These are phyloP conservation scores for Nematostella vectensis DNA, from an alignment of 92 coral and sea anemone species.

Conservation along the genomic window DNA sequence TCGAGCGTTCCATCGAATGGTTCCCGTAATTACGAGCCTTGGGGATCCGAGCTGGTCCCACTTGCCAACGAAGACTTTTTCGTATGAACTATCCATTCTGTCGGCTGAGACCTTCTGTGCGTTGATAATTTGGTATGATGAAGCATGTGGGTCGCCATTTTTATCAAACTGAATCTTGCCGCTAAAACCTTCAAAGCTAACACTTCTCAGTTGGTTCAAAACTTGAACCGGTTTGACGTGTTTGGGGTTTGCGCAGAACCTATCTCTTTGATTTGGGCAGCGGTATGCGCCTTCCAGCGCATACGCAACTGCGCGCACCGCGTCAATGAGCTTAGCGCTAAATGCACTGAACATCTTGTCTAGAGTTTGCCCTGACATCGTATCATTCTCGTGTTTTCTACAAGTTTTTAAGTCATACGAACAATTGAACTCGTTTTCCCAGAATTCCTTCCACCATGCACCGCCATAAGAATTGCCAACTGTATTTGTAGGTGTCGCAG, in stretches of 20 bases:
- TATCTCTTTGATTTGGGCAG: slow-evolving; percentile 30
- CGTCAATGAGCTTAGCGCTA: slow-evolving; percentile 50
- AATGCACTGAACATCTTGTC: slow-evolving; percentile 37
- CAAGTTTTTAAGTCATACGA: too few species aligned
- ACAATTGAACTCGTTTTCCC: slow-evolving; percentile 9
- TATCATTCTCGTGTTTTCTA: slow-evolving; percentile 9
- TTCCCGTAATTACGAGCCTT: slow-evolving; percentile 4
- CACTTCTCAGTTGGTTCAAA: slow-evolving; percentile 23
- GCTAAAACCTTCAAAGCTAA: slow-evolving; percentile 47
- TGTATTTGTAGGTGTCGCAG: not conserved
- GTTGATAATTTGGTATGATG: slow-evolving; percentile 48
- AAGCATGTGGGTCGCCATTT: slow-evolving; percentile 38
- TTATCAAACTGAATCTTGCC: slow-evolving; percentile 43
- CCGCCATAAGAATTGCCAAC: not conserved
- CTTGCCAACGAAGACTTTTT: slow-evolving; percentile 21
- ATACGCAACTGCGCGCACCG: slow-evolving; percentile 56
- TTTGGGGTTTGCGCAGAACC: slow-evolving; percentile 12
- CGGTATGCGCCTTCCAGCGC: slow-evolving; percentile 40
- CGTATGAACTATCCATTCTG: not conserved
- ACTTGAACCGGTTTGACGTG: slow-evolving; percentile 26
- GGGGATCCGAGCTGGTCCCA: slow-evolving; percentile 23
- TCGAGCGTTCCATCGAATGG: slow-evolving; percentile 10
- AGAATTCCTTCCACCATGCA: slow-evolving; percentile 12
- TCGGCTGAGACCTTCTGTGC: slow-evolving; percentile 8
- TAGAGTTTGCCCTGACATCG: slow-evolving; percentile 20